These are phyloP conservation scores for Palythoa caribaeorum DNA, from an alignment of 92 coral and sea anemone species.

Conservation along the genomic window DNA sequence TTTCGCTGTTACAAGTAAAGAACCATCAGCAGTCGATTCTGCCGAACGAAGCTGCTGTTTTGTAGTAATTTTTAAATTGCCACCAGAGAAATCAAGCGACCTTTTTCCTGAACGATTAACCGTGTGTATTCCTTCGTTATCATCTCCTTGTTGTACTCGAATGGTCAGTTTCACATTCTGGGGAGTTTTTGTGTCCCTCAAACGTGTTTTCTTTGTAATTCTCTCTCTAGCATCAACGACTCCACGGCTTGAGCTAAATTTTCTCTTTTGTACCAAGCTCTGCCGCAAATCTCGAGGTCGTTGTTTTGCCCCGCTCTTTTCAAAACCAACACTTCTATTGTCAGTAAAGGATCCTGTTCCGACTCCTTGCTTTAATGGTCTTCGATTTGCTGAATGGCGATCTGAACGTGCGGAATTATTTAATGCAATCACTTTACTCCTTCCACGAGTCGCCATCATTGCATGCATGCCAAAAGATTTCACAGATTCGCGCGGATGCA, in stretches of 20 bases:
- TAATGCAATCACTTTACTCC: background rate
- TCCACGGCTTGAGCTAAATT: conserved; percentile 13
- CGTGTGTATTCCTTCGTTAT: background rate
- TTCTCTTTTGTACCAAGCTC: conserved; percentile 38
- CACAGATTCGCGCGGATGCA: background rate
- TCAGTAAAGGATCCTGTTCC: background rate
- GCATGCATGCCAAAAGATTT: background rate
- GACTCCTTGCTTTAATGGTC: background rate
- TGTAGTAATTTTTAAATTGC: conserved; percentile 72
- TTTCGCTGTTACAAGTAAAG: conserved; percentile 15
- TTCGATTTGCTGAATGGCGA: background rate
- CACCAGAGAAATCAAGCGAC: conserved; percentile 58
- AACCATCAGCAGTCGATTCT: conserved; percentile 27
- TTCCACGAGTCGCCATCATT: background rate
- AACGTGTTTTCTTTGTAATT: conserved; percentile 53
- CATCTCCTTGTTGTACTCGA: conserved; percentile 13
- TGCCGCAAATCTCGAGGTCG: conserved; percentile 39
- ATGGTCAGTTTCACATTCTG: conserved; percentile 64
- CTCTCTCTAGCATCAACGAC: conserved; percentile 78
- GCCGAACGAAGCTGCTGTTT: conserved; percentile 53
- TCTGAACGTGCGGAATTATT: background rate
- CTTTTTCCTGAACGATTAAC: conserved; percentile 20
- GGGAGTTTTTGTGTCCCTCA: conserved; percentile 10
- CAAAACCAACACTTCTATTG: conserved; percentile 19
- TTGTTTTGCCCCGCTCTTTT: conserved; percentile 8